phyloP scores from a whole-genome alignment of 2,113 vertebrate genomes.

The Tichodroma muraria region DNA sequence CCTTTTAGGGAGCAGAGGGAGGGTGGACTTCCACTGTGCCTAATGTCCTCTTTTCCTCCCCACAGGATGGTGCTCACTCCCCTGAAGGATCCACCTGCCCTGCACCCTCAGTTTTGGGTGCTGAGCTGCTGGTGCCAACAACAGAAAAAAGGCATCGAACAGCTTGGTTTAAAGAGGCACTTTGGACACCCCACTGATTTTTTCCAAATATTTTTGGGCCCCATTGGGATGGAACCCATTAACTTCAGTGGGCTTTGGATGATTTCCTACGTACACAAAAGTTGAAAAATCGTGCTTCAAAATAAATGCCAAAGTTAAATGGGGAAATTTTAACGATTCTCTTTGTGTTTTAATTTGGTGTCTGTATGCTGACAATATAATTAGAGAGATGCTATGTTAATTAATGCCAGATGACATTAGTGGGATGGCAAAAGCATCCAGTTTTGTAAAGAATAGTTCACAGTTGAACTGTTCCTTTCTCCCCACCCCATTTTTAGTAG shows the following conservation, averaged over 20 bases:
- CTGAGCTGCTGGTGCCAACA: background rate
- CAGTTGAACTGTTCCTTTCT: background rate
- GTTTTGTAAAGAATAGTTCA: slow-evolving; percentile 1
- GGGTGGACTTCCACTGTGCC: background rate
- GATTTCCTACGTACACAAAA: slow-evolving; percentile 17
- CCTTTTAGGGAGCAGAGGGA: background rate
- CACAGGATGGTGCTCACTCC: background rate
- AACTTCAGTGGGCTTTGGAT: slow-evolving; percentile 34
- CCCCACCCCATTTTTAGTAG: background rate
- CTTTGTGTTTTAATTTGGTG: slow-evolving; percentile 40
- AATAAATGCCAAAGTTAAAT: background rate
- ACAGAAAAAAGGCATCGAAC: background rate
- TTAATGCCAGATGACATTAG: slow-evolving; percentile 38
- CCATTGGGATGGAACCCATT: background rate
- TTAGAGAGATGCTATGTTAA: slow-evolving; percentile 42
- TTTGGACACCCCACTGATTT: background rate
- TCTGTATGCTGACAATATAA: slow-evolving; percentile 33
- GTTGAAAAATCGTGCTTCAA: background rate
- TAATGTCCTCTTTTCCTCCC: background rate
- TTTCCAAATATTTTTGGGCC: slow-evolving; percentile 5
- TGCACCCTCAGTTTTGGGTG: background rate
- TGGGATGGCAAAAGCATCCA: background rate
- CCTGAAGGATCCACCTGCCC: background rate
- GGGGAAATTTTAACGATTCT: background rate
- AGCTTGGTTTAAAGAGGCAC: background rate